Conservation (phyloP, 2,113 vertebrate genomes). For the Atlantisia rogersi region DNA sequence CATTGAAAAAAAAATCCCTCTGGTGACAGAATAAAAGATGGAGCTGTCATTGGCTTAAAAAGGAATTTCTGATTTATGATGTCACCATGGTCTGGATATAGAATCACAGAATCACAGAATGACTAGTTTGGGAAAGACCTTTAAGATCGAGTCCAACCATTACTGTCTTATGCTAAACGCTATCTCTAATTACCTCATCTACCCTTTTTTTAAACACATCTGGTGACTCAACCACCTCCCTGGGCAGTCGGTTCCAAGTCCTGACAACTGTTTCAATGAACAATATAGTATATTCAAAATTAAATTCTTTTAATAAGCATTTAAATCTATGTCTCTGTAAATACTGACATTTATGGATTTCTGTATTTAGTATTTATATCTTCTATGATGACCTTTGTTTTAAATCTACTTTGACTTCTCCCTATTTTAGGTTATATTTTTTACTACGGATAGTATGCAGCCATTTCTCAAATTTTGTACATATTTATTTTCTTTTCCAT, state of each 20-base stretch:
- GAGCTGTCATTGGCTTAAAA: background rate
- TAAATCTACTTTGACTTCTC: background rate
- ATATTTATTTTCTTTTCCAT: background rate
- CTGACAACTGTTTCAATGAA: too few species aligned
- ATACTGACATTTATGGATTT: background rate
- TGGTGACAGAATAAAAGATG: background rate
- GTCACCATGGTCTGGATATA: background rate
- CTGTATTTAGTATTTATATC: background rate
- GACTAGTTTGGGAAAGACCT: too few species aligned
- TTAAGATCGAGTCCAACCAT: too few species aligned
- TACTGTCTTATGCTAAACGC: too few species aligned
- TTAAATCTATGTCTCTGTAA: background rate
- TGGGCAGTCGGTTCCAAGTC: too few species aligned
- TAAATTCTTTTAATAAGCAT: background rate
- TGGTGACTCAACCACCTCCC: too few species aligned
- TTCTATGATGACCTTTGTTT: background rate
- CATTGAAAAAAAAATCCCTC: background rate
- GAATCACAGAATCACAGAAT: background rate
- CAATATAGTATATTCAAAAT: background rate
- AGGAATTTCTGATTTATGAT: background rate
- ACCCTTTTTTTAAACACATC: too few species aligned
- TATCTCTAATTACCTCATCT: too few species aligned
- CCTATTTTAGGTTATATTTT: background rate
- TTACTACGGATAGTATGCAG: fast-evolving
- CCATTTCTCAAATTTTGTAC: background rate